Evolutionary conservation across 1,140 invertebrate species (phyloP), one percentile per base, ranked within the genome.

Genomic region (Trachymyrmex cornetzi): DNA sequence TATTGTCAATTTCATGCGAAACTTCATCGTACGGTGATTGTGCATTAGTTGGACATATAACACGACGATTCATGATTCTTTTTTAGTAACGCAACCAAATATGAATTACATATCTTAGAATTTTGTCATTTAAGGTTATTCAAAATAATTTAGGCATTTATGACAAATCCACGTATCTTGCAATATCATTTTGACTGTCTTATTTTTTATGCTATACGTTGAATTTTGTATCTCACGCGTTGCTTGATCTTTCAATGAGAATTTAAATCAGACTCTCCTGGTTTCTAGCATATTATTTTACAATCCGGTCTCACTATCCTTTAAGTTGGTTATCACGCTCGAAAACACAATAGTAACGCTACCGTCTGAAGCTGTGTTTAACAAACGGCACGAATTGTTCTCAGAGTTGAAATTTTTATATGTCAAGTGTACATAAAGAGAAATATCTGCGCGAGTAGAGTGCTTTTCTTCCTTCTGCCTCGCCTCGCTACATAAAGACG

Each of bases 11-110:
- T 50, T 92, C 75, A 24, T 93, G 90, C 6, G 67, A 80, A 16
- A 94, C 22, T 27, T 92, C 88, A 24, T 94, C 91, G 75, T 92
- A 92, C 0, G 85, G 72, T 2, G 57, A 55, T 4, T 82, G 61
- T 2, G 55, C 30, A 34, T 72, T 6, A 14, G 38, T 53, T 4
- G 89, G 64, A 22, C 87, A 86, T 3, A 27, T n/a, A 4, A 66
- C 22, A 34, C 63, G 82, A 22, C 57, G 77, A 67, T 69, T 66
- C 30, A 71, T 86, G 50, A 77, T 88, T 50, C n/a, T 57, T 57
- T 9, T 66, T 77, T 24, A 27, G 53, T 30, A 9, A 7, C 38
- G 84, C 44, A 77, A 55, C 55, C 3, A 38, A 53, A 55, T 55
- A 38, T 11, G 11, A 34, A 14, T 67, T 34, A 67, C 7, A 7